Percentiles rank a stretch among this genome's conserved stretches.
Conservation (phyloP, 2,113 vertebrate species). For the Thunnus thynnus region DNA sequence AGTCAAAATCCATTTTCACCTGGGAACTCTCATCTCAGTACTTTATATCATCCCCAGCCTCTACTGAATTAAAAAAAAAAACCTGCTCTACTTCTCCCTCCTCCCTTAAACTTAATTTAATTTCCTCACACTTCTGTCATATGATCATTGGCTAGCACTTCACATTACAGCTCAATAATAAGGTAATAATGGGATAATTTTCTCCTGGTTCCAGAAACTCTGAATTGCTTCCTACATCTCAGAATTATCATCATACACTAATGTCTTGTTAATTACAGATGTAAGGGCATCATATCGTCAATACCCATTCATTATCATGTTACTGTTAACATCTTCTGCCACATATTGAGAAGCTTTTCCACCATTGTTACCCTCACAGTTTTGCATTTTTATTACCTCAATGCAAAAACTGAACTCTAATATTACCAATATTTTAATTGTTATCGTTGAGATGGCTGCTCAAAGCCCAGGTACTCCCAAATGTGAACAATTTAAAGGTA, state of each 20-base stretch:
- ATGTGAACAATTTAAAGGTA: too few relatives aligned
- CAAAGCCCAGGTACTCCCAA: too few relatives aligned
- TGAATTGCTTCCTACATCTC: neutral
- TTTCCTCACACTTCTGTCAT: slow-evolving; percentile 9
- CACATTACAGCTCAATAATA: neutral
- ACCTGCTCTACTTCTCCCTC: neutral
- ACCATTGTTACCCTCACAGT: too few relatives aligned
- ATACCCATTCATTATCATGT: neutral
- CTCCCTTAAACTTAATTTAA: neutral
- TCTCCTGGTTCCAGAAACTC: slow-evolving; percentile 5
- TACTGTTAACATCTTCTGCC: neutral
- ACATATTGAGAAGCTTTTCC: neutral
- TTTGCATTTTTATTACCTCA: neutral
- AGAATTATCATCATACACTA: neutral
- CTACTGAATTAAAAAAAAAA: neutral
- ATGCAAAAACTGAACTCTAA: neutral
- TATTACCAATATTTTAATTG: too few relatives aligned
- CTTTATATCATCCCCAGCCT: slow-evolving; percentile 11
- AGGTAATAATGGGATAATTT: neutral
- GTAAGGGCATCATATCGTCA: too few relatives aligned
- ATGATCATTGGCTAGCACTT: neutral
- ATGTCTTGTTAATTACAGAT: neutral
- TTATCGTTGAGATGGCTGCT: too few relatives aligned
- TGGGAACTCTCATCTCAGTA: slow-evolving; percentile 12
- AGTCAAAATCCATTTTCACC: slow-evolving; percentile 29